Percentiles rank a stretch among this genome's conserved stretches.
Conservation (phyloP, 2,888 invertebrate genomes). For the Drepana falcataria region DNA sequence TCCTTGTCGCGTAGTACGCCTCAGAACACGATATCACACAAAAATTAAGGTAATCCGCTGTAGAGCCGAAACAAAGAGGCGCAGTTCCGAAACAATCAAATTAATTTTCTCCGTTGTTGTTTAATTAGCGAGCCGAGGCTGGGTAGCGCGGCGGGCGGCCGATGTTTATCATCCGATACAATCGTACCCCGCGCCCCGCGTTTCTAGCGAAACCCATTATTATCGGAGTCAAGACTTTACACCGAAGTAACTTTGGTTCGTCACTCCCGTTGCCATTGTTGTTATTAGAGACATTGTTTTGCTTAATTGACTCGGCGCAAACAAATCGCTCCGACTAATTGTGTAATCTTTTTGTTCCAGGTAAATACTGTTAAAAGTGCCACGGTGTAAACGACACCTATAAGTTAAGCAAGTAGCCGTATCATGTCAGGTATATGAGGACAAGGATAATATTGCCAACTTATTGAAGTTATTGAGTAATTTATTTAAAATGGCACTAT, state of each 20-base stretch:
- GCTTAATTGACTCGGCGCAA: conserved; percentile 60
- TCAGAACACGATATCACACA: conserved; percentile 39
- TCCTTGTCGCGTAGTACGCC: conserved; percentile 19
- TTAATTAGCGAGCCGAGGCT: conserved; percentile 72
- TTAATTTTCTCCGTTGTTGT: conserved; percentile 77
- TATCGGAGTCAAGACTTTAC: conserved; percentile 73
- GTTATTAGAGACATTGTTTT: conserved; percentile 69
- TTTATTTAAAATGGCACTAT: no score
- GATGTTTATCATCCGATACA: conserved; percentile 77
- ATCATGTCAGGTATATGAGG: background rate
- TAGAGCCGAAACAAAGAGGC: conserved; percentile 64
- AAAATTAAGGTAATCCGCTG: conserved; percentile 65
- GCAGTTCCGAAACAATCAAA: conserved; percentile 74
- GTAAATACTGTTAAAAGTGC: conserved; percentile 44
- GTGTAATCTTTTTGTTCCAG: conserved; percentile 69
- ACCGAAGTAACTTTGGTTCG: conserved; percentile 72
- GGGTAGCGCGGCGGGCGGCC: conserved; percentile 71
- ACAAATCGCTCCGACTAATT: conserved; percentile 64
- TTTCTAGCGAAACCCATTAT: conserved; percentile 69
- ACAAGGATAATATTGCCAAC: conserved; percentile 8
- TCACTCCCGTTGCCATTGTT: conserved; percentile 69
- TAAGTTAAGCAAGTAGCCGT: conserved; percentile 11
- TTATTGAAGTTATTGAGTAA: conserved; percentile 23
- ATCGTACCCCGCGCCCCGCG: conserved; percentile 48
- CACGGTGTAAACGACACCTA: conserved; percentile 23